Evolutionary conservation across 2,888 invertebrate species (phyloP).

Genomic region (Piscicola geometra): DNA sequence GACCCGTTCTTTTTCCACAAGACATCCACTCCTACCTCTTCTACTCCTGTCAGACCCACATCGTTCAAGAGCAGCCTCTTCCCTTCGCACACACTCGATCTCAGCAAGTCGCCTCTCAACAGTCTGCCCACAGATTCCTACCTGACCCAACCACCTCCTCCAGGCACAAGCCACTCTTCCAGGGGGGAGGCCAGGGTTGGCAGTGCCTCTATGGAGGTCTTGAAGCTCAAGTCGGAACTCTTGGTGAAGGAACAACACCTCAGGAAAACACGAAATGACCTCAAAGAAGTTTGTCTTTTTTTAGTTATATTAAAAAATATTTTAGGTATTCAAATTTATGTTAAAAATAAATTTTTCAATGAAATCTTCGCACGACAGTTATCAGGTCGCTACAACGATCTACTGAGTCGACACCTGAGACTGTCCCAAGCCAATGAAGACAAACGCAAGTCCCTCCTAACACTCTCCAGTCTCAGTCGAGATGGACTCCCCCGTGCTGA

Average conservation of each 20-base stretch:
- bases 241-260: conserved; percentile 35
- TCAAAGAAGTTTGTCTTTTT: conserved; percentile 29
- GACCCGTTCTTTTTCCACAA: background rate
- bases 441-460: background rate
- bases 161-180: background rate
- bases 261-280: conserved; percentile 26
- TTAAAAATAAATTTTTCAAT: no score
- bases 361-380: no score
- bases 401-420: conserved; percentile 25
- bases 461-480: no score
- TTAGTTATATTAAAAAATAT: no score
- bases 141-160: background rate
- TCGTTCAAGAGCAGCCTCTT: conserved; percentile 23
- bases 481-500: no score
- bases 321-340: no score
- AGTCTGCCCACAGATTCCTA: no score
- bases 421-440: conserved; percentile 3
- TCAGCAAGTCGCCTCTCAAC: background rate
- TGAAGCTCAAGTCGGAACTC: conserved; percentile 29
- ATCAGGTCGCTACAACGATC: conserved; percentile 25
- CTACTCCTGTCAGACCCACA: conserved; percentile 20
- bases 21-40: background rate
- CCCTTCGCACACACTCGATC: background rate
- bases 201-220: conserved; percentile 2
- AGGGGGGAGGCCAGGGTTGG: background rate